Percentiles rank a stretch among this genome's conserved stretches.
Conservation (phyloP, 2,797 vertebrate species). For the Rhynchotus rufescens region DNA sequence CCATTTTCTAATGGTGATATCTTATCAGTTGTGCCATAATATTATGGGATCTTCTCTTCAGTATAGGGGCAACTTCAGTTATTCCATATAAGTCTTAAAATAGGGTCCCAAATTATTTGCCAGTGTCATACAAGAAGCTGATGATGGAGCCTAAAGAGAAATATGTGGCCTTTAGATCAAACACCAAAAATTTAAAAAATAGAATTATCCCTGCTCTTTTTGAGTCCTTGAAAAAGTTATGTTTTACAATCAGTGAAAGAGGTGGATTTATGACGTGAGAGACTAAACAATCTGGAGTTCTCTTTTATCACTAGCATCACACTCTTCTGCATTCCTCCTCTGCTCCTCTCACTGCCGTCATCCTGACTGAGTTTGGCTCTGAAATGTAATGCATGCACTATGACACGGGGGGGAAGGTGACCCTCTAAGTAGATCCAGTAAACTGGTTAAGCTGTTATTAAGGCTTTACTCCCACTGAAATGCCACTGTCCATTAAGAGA, state of each 20-base stretch:
- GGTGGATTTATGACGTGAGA: slow-evolving; percentile 9
- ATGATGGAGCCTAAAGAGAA: neutral
- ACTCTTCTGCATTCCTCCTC: neutral
- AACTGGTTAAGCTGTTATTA: neutral
- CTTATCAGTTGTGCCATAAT: accelerated
- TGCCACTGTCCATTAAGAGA: neutral
- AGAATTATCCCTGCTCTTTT: neutral
- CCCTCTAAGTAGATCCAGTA: neutral
- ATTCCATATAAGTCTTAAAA: neutral
- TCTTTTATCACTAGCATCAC: neutral
- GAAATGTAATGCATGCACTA: neutral
- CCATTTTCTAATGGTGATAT: neutral
- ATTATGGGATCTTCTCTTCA: neutral
- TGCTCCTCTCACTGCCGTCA: neutral
- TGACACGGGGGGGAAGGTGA: neutral
- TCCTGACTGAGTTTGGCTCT: neutral
- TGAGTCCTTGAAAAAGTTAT: neutral
- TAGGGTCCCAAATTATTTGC: neutral
- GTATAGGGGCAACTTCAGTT: neutral
- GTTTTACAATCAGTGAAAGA: neutral
- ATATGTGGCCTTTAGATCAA: neutral
- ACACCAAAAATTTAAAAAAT: neutral
- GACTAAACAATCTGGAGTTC: neutral
- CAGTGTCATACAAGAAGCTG: neutral
- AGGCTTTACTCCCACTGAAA: neutral